Conservation (phyloP, 2,113 vertebrate species). For the Chamaea fasciata region DNA sequence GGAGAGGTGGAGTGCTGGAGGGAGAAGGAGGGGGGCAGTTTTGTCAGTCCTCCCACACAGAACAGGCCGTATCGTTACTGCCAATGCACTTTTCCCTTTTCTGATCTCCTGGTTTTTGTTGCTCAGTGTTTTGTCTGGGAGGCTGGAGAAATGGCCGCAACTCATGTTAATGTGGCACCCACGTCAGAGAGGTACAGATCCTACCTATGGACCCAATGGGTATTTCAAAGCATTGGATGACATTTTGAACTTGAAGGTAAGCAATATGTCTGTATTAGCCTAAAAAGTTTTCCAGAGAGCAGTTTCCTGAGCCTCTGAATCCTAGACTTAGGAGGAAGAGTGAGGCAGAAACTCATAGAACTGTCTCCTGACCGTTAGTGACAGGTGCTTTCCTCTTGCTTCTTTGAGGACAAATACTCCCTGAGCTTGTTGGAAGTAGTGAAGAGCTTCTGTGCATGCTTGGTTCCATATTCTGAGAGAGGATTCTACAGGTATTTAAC, state of each 20-base stretch:
- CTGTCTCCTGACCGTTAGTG: background rate
- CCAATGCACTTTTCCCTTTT: background rate
- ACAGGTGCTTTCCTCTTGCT: background rate
- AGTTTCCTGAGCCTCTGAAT: background rate
- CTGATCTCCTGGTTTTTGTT: background rate
- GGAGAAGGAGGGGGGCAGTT: too few species aligned
- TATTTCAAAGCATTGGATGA: conserved; percentile 89
- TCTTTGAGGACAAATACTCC: background rate
- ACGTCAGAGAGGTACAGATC: conserved; percentile 84
- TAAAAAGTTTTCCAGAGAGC: background rate
- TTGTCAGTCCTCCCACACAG: background rate
- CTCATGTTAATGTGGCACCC: conserved; percentile 94
- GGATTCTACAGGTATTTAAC: background rate
- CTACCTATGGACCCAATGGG: conserved; percentile 71
- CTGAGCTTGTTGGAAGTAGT: background rate
- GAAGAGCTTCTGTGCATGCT: background rate
- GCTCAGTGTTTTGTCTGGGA: conserved; percentile 78
- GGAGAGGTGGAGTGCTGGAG: background rate
- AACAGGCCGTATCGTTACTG: background rate
- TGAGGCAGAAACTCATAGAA: background rate
- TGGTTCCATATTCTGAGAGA: background rate
- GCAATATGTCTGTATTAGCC: background rate
- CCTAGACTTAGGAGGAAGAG: background rate
- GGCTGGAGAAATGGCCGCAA: conserved; percentile 89
- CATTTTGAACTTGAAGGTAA: conserved; percentile 91